phyloP scores from a whole-genome alignment of 1,140 invertebrate genomes.

The Akabosia matsudoensis region DNA sequence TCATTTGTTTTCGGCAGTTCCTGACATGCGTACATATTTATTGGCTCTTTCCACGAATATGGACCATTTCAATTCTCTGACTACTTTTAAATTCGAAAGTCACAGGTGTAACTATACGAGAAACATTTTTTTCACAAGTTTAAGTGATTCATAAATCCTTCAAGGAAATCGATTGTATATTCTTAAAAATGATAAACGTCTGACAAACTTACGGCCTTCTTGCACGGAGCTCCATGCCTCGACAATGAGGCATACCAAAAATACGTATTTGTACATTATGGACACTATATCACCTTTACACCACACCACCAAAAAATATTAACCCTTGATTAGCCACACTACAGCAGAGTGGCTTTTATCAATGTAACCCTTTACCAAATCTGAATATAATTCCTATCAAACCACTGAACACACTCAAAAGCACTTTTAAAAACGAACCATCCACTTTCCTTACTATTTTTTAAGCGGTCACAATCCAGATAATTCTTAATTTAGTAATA shows the following conservation, averaged over 20 bases:
- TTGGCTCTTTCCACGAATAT: too few species aligned
- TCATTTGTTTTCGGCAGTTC: too few species aligned
- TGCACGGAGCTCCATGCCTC: slow-evolving; percentile 39
- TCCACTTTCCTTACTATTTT: too few species aligned
- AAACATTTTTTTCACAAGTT: too few species aligned
- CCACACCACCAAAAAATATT: neutral
- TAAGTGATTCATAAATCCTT: neutral
- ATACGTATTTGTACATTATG: slow-evolving; percentile 33
- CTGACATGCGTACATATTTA: too few species aligned
- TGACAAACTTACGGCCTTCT: slow-evolving; percentile 25
- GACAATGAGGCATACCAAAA: slow-evolving; percentile 34
- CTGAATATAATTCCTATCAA: neutral
- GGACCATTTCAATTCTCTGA: too few species aligned
- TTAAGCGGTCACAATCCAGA: too few species aligned
- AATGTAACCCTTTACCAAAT: neutral
- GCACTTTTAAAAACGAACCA: too few species aligned
- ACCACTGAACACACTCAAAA: neutral
- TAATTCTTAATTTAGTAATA: too few species aligned
- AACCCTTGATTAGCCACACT: neutral
- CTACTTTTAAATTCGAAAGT: too few species aligned
- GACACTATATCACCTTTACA: neutral
- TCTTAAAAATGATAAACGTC: neutral
- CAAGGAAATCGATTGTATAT: neutral
- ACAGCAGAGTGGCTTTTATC: neutral
- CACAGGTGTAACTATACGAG: too few species aligned